Evolutionary conservation across 2,113 vertebrate genomes (phyloP).

Genomic region (Sinosuthora webbiana): DNA sequence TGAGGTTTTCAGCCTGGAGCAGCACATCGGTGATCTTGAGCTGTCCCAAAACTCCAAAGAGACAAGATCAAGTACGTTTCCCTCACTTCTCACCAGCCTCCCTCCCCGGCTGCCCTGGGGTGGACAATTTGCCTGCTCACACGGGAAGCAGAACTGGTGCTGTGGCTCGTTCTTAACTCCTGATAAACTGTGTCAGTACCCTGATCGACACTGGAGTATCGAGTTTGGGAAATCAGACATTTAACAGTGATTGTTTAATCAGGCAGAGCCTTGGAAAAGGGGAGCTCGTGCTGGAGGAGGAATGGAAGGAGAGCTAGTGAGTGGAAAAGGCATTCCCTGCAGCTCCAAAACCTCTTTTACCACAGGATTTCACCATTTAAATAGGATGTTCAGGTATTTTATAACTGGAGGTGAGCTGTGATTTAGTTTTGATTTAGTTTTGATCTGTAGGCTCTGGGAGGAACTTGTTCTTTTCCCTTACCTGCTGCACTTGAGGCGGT

Average conservation of each 20-base stretch:
- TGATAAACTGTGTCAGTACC: slow-evolving; percentile 53
- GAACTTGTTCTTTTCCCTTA: neutral
- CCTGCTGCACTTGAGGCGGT: neutral
- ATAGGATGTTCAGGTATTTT: neutral
- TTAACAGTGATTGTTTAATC: neutral
- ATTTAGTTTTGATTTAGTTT: neutral
- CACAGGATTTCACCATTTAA: neutral
- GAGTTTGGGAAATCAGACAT: neutral
- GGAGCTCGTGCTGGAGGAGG: neutral
- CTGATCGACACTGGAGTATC: neutral
- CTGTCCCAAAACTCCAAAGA: neutral
- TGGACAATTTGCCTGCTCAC: neutral
- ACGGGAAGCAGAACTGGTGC: neutral
- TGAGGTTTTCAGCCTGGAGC: neutral
- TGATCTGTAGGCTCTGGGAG: neutral
- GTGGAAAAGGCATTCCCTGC: neutral
- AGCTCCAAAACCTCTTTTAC: neutral
- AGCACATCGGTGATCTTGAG: accelerated
- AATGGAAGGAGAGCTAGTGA: neutral
- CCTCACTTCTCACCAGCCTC: neutral
- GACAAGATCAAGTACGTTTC: neutral
- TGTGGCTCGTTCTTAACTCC: slow-evolving; percentile 9
- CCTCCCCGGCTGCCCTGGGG: slow-evolving; percentile 19
- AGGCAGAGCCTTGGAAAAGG: neutral
- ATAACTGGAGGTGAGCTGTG: neutral